These are phyloP conservation scores for Trichosurus vulpecula DNA, from an alignment of 2,797 vertebrate species.

Conservation along the genomic window DNA sequence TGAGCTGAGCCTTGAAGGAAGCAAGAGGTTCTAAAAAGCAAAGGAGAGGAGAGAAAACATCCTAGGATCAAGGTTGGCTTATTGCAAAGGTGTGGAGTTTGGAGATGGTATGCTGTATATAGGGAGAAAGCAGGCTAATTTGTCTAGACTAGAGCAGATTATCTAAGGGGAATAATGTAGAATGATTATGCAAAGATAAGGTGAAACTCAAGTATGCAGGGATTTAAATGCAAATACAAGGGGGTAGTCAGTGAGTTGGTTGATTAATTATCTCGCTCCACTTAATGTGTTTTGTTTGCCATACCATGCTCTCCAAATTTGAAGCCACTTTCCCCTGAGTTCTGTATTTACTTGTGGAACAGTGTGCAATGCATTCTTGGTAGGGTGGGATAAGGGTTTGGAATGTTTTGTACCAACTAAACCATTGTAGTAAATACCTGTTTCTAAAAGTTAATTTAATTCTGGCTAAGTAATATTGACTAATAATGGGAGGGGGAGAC, in stretches of 20 bases:
- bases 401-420: background rate
- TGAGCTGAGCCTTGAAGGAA: background rate
- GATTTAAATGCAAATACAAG: background rate
- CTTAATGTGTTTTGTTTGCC: background rate
- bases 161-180: background rate
- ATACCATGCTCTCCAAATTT: background rate
- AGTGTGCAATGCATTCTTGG: background rate
- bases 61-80: background rate
- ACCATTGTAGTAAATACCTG: background rate
- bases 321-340: background rate
- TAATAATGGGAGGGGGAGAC: background rate
- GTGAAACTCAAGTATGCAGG: background rate
- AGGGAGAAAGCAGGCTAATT: background rate
- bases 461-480: background rate
- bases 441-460: background rate
- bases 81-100: background rate
- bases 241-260: background rate
- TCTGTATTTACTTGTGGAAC: background rate
- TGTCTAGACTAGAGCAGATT: background rate
- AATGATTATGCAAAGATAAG: background rate
- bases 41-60: background rate
- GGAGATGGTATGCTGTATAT: background rate
- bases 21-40: background rate
- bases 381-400: background rate
- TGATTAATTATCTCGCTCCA: background rate